These are phyloP conservation scores for Teinopalpus imperialis DNA, from an alignment of 2,888 invertebrate species.

Conservation along the genomic window DNA sequence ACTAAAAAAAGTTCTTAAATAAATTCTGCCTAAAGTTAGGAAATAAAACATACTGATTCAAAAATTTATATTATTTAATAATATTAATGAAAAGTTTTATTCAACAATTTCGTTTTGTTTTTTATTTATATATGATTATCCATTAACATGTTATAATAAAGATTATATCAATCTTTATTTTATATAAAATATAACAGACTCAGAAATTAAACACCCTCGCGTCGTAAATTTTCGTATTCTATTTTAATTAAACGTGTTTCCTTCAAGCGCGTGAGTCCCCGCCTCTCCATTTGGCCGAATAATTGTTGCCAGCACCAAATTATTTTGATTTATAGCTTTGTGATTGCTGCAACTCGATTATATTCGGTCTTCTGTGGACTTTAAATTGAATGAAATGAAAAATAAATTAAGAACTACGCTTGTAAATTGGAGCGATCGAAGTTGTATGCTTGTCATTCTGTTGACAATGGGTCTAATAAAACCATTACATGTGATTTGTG, in stretches of 20 bases:
- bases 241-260: slow-evolving; percentile 38
- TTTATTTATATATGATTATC: too few relatives aligned
- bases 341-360: slow-evolving; percentile 79
- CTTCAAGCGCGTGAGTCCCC: slow-evolving; percentile 39
- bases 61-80: too few relatives aligned
- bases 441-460: slow-evolving; percentile 16
- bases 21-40: too few relatives aligned
- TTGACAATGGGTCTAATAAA: background rate
- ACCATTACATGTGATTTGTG: too few relatives aligned
- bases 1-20: too few relatives aligned
- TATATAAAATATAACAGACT: slow-evolving; percentile 2
- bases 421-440: slow-evolving; percentile 44
- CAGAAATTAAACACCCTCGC: slow-evolving; percentile 27
- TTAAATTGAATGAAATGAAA: slow-evolving; percentile 76
- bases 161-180: too few relatives aligned
- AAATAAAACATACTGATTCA: too few relatives aligned
- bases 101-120: too few relatives aligned
- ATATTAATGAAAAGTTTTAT: too few relatives aligned
- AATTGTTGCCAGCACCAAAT: slow-evolving; percentile 73
- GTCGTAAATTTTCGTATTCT: slow-evolving; percentile 36
- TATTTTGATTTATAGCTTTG: slow-evolving; percentile 79
- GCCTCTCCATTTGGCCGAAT: slow-evolving; percentile 59
- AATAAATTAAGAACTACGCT: slow-evolving; percentile 62
- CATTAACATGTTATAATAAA: too few relatives aligned
- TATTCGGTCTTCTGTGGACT: slow-evolving; percentile 58